Evolutionary conservation across 2,888 invertebrate species (phyloP).

Genomic region (Drosophila lacicola): DNA sequence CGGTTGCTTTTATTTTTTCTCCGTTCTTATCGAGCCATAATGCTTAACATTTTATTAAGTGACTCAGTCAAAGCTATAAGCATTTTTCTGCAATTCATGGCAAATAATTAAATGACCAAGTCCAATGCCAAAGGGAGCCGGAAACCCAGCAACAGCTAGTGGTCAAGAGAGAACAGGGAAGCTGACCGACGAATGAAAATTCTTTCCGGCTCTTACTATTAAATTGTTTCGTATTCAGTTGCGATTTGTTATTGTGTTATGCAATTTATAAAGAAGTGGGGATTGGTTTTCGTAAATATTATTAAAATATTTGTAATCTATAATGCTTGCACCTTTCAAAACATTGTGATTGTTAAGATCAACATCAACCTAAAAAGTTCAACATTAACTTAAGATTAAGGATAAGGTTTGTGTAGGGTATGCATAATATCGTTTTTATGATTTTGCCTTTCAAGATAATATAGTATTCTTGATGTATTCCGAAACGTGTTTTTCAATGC

Average conservation of each 20-base stretch:
- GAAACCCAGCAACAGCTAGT: conserved; percentile 14
- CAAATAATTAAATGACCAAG: conserved; percentile 68
- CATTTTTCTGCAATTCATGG: conserved; percentile 66
- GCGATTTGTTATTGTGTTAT: too few species aligned
- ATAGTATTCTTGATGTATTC: neutral
- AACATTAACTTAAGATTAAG: neutral
- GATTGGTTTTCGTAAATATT: too few species aligned
- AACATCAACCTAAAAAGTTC: neutral
- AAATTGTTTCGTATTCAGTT: too few species aligned
- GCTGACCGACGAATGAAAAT: too few species aligned
- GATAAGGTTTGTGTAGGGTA: neutral
- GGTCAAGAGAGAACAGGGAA: too few species aligned
- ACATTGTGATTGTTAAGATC: too few species aligned
- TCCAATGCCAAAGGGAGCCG: conserved; percentile 22
- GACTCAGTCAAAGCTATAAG: conserved; percentile 46
- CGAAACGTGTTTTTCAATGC: neutral
- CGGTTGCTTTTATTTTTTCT: conserved; percentile 1
- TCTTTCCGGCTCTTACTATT: too few species aligned
- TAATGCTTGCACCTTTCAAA: too few species aligned
- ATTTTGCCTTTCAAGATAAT: too few species aligned
- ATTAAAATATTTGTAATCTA: too few species aligned
- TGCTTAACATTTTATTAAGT: conserved; percentile 59
- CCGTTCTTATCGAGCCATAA: conserved; percentile 41
- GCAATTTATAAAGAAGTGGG: too few species aligned
- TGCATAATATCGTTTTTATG: too few species aligned